Base-by-base conservation (phyloP, 1,140 invertebrate genomes). In the Lepidurus apus region DNA sequence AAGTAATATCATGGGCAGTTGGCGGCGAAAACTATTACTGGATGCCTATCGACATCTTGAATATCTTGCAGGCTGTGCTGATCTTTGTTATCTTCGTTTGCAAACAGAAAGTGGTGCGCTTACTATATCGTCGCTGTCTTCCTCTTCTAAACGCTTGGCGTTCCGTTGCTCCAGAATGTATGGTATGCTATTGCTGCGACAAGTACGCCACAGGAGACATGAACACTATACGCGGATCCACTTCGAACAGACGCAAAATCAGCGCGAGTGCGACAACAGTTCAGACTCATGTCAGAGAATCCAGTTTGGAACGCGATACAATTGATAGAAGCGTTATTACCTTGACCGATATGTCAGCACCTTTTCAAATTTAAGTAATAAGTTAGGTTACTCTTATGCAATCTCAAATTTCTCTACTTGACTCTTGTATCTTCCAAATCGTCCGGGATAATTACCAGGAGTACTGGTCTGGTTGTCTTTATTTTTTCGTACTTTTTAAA, bases 81-180 rank as follows among this genome's bases (percentile, higher is more conserved):
- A 95, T 96, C 77, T 96, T 96, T 84, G 89, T 93, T 81, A 93
- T 95, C 47, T 93, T 95, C 75, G 92, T 93, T 43, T 94, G 92
- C 84, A 93, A 95, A 86, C 93, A 77, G 43, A 81, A 82, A 73
- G 81, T 83, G 1, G 26, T 77, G 24, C 44, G 76, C 1, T 42
- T 73, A 21, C 8, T 77, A 21, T 10, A 77, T 13, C 77, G 17
- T 13, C 43, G 47, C 13, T 76, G 13, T 26, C 75, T 24, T 13
- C 53, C 53, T 1, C 17, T 65, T 21, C 6, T 65, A 7, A 65
- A 65, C 17, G 53, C 53, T 7, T 65, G 53, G 53, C 53, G 53
- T 65, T 7, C 9, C 53, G 7, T 65, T 7, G 53, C 21, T n/a
- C 53, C 53, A 0, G 53, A 65, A 65, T 65, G 53, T 65, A 65